phyloP scores from a whole-genome alignment of 2,888 invertebrate species.

The Caenorhabditis sp. region DNA sequence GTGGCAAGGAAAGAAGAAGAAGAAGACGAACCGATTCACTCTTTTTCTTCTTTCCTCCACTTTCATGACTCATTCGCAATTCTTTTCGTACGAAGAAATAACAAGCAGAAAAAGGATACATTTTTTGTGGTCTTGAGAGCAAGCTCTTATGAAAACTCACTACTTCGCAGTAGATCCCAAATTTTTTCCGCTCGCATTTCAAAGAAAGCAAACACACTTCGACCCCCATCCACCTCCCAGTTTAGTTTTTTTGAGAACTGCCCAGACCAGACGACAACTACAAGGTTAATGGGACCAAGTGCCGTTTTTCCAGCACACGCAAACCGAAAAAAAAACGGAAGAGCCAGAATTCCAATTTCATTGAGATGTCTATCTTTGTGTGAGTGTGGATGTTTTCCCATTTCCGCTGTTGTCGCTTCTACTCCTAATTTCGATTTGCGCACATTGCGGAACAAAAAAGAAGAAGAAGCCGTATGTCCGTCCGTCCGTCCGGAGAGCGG shows the following conservation, averaged over 20 bases:
- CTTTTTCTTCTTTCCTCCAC: neutral
- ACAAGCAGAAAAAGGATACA: neutral
- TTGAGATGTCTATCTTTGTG: constrained; percentile 45
- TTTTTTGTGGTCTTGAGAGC: too few species aligned
- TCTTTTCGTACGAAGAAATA: neutral
- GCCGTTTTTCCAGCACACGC: constrained; percentile 12
- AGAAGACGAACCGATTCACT: constrained; percentile 3
- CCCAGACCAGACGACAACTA: too few species aligned
- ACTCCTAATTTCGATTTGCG: constrained; percentile 27
- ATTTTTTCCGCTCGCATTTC: too few species aligned
- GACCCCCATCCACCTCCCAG: constrained; percentile 27
- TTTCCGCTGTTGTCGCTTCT: constrained; percentile 35
- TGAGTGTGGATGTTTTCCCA: constrained; percentile 38
- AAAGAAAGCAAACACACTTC: constrained; percentile 33
- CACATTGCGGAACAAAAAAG: neutral
- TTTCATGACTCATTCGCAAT: constrained; percentile 4
- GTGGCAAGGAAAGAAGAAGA: neutral
- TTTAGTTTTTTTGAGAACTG: constrained; percentile 43
- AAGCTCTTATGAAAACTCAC: too few species aligned
- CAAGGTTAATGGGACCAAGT: constrained; percentile 41
- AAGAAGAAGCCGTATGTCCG: neutral
- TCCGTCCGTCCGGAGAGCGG: neutral
- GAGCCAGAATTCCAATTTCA: constrained; percentile 48
- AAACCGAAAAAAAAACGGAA: neutral
- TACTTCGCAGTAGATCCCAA: too few species aligned